These are phyloP conservation scores for Drosophila tanythrix DNA, from an alignment of 2,888 invertebrate genomes.

Conservation along the genomic window DNA sequence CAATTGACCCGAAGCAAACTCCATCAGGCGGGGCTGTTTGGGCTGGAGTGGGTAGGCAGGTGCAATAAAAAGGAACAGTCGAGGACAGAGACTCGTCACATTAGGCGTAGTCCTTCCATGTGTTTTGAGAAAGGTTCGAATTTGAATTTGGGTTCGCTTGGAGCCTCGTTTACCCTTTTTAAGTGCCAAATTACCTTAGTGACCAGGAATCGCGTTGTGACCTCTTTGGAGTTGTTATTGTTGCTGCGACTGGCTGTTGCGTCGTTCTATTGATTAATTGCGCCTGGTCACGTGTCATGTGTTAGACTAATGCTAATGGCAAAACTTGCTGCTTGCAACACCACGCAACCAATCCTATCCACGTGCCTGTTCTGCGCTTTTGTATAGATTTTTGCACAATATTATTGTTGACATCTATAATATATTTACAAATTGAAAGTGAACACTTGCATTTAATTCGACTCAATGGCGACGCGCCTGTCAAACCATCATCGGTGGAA, in stretches of 20 bases:
- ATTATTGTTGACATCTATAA: conserved; percentile 77
- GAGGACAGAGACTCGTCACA: conserved; percentile 61
- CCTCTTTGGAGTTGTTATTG: conserved; percentile 2
- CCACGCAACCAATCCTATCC: not conserved
- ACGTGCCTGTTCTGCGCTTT: conserved; percentile 3
- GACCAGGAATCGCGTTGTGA: conserved; percentile 10
- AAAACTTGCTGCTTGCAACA: conserved; percentile 19
- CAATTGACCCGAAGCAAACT: conserved; percentile 29
- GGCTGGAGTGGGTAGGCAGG: not conserved
- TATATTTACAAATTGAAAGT: conserved; percentile 75
- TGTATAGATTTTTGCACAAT: conserved; percentile 50
- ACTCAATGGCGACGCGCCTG: conserved; percentile 55
- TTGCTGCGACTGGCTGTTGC: conserved; percentile 43
- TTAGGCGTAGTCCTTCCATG: conserved; percentile 54
- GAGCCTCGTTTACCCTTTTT: conserved; percentile 67
- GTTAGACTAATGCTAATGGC: conserved; percentile 49
- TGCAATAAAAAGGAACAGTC: conserved; percentile 15
- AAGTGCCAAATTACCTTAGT: conserved; percentile 74
- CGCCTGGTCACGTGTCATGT: conserved; percentile 55
- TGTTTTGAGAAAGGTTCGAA: conserved; percentile 61
- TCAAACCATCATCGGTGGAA: conserved; percentile 42
- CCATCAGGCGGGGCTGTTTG: not conserved
- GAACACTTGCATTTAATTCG: conserved; percentile 73
- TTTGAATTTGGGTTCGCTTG: conserved; percentile 5
- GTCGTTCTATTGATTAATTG: conserved; percentile 75